Base-by-base conservation (phyloP, 2,797 vertebrate genomes). In the Siniperca obscura region DNA sequence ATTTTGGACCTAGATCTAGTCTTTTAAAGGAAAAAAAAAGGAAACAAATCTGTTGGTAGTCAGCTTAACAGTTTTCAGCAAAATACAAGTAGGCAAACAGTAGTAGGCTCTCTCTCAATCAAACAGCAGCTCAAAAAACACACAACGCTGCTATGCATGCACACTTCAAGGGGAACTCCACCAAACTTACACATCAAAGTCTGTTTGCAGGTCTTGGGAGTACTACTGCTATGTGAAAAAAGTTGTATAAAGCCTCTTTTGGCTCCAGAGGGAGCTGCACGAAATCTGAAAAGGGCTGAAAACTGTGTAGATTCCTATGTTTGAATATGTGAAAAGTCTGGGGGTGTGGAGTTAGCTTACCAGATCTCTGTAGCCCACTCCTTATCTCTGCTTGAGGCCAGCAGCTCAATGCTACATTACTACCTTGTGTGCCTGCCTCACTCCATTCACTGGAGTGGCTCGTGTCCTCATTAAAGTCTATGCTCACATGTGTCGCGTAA, bases 11-110 rank as follows among this genome's bases (percentile, higher is more conserved):
- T 21, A 14, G 22, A 52, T 25, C 2, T 19, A n/a, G 46, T 30
- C n/a, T 55, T 64, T 42, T 72, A 40, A 46, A 46, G 44, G 16
- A 46, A 22, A 68, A 46, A 46, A 68, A 68, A 22, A 22, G 46
- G 27, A 62, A 21, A 67, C 44, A 9, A 14, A 52, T 68, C 1
- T 69, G 27, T 11, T 16, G 30, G 14, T 53, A 50, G 27, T 22
- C 17, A 7, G 25, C 2, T 27, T 27, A 17, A 48, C 14, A 17
- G 46, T 48, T 48, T 9, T 66, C 8, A 66, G 42, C 42, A 21
- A 48, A 68, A 22, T 14, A 34, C 3, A 50, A 67, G 19, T 9
- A 22, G 3, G 1, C 46, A 70, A 70, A 69, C 48, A 69, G 48
- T 30, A 22, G 27, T 52, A 36, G 46, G 16, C 25, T 27, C n/a